A percentile compares a stretch with the other conserved stretches of the same genome.
Conservation (phyloP, 2,888 invertebrate species). For the Cryptocheilus praepositus region DNA sequence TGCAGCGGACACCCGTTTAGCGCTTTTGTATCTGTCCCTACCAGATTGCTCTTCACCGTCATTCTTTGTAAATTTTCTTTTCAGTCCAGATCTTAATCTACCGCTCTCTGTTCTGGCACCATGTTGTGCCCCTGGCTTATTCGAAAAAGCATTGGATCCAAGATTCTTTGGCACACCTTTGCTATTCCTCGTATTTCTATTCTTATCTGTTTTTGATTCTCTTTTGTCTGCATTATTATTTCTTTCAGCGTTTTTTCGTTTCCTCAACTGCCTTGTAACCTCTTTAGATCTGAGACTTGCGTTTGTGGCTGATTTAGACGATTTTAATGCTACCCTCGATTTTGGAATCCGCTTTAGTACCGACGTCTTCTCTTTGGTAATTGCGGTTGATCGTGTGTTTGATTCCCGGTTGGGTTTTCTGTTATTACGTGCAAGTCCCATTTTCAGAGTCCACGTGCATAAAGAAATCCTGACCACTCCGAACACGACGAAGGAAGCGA, state of each 20-base stretch:
- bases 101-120: neutral
- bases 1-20: neutral
- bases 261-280: neutral
- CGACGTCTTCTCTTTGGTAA: no score
- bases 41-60: neutral
- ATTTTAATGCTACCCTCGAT: neutral
- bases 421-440: neutral
- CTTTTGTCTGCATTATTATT: no score
- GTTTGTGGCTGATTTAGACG: neutral
- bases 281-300: constrained; percentile 2
- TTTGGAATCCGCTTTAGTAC: no score
- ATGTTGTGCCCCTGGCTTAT: neutral
- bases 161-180: no score
- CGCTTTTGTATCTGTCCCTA: neutral
- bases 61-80: neutral
- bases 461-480: neutral
- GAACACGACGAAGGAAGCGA: no score
- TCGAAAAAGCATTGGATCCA: no score
- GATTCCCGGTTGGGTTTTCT: neutral
- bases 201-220: no score
- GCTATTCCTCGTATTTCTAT: no score
- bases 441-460: neutral
- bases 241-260: neutral
- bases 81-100: neutral
- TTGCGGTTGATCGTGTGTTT: no score